Base-by-base conservation (phyloP, 2,113 vertebrate species). In the Phocoena phocoena region DNA sequence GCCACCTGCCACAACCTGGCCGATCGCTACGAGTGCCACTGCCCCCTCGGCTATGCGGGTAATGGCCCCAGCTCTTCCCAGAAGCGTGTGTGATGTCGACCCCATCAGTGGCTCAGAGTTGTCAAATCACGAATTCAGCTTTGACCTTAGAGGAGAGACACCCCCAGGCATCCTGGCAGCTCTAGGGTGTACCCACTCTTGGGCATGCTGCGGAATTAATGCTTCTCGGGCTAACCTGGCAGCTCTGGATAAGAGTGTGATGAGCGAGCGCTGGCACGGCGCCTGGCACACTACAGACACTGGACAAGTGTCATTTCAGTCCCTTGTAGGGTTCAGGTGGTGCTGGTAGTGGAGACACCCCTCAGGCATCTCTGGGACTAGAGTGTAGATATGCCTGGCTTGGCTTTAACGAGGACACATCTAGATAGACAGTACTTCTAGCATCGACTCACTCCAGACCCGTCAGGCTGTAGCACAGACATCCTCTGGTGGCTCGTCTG, bases 1-100 rank as follows among this genome's bases (percentile, higher is more conserved):
- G 99, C 99, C 95, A 99, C 99, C 70, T 99, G 99, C 97, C 90
- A 87, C 96, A 99, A 99, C 93, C 97, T 99, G 97, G 99, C 99
- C 65, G 99, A 99, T 93, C 99, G 44, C 95, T 99, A 99, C 25
- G 41, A 94, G 80, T 99, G 99, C 98, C 92, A 91, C 44, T 99
- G 99, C 53, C 53, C 91, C 53, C 97, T 98, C 0, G 99, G 99
- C 6, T 99, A 99, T 70, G 96, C 98, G 99, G 99, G 99, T 99
- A 99, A 97, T 0, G 20, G 71, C 14, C 26, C 12, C 0, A 1
- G 36, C 76, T 5, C 6, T 60, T 55, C 50, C 44, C 3, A 5
- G 73, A 23, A 73, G 41, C 55, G 8, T 38, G 47, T 44, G 70
- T 7, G 3, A 28, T 4, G 47, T 8, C 0, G 1, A 38, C 7